phyloP scores from a whole-genome alignment of 2,888 invertebrate genomes.

The Trachelus iudaicus region DNA sequence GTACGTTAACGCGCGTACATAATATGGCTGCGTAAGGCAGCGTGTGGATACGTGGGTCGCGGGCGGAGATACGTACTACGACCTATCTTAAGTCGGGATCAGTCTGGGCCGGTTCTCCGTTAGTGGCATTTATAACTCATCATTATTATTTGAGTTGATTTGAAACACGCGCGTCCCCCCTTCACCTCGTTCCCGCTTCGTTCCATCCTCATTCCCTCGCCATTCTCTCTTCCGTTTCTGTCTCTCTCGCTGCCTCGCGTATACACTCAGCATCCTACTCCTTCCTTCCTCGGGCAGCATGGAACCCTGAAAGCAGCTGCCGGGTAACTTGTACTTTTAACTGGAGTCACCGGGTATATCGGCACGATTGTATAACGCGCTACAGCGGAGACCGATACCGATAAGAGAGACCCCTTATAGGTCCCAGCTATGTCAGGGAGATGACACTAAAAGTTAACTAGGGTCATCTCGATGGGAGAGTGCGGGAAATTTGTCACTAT shows the following conservation, averaged over 20 bases:
- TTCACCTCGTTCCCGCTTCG: conserved; percentile 14
- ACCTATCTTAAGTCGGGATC: conserved; percentile 54
- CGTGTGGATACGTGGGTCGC: conserved; percentile 40
- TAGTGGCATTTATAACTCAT: conserved; percentile 55
- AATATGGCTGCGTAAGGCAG: conserved; percentile 18
- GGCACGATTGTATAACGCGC: not conserved
- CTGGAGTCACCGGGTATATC: not conserved
- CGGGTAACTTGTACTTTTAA: not conserved
- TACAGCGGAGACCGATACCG: not conserved
- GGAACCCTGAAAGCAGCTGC: not conserved
- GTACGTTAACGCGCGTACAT: conserved; percentile 7
- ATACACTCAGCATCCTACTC: not conserved
- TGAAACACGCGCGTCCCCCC: conserved; percentile 45
- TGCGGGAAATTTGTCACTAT: conserved; percentile 63
- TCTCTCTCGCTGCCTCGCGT: not conserved
- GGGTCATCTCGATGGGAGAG: conserved; percentile 28
- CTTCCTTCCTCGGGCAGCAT: not conserved
- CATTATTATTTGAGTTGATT: conserved; percentile 58
- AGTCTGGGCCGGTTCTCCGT: conserved; percentile 49
- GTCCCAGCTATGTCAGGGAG: not conserved
- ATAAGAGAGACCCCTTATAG: not conserved
- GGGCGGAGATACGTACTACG: conserved; percentile 45
- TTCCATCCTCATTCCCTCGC: conserved; percentile 19
- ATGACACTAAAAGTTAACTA: not conserved
- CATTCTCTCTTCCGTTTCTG: conserved; percentile 8